phyloP scores from a whole-genome alignment of 2,113 vertebrate species.

The Isurus oxyrinchus region DNA sequence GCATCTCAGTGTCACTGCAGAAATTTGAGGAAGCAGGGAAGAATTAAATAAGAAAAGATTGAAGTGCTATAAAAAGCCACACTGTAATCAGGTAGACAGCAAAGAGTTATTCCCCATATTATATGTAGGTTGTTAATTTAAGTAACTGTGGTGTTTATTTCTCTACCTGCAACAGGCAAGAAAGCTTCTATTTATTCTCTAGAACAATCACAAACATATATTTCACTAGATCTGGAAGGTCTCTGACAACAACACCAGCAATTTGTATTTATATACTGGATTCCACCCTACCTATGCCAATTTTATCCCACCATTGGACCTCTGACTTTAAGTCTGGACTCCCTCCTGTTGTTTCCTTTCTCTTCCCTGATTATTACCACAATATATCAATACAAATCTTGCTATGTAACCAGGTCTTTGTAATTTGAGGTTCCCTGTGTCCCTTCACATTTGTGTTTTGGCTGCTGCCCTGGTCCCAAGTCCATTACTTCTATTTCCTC shows the following conservation, averaged over 20 bases:
- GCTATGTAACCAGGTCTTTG: neutral
- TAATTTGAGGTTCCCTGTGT: neutral
- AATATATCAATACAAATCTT: neutral
- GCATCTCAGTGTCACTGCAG: neutral
- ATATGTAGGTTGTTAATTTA: neutral
- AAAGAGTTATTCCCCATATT: neutral
- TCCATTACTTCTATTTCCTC: neutral
- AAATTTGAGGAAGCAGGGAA: neutral
- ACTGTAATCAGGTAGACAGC: neutral
- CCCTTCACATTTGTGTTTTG: neutral
- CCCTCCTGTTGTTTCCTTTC: neutral
- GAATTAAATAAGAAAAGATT: neutral
- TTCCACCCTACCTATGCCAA: neutral
- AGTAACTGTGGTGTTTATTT: neutral
- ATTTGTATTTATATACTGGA: neutral
- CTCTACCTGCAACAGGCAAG: neutral
- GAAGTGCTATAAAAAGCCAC: neutral
- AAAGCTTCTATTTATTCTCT: neutral
- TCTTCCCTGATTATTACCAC: neutral
- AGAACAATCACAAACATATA: neutral
- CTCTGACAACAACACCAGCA: neutral
- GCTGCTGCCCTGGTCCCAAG: too few relatives aligned
- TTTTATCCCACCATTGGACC: neutral
- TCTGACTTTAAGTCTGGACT: neutral
- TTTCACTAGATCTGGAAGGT: neutral